phyloP scores from a whole-genome alignment of 1,140 invertebrate species.

The Trissolcus basalis region DNA sequence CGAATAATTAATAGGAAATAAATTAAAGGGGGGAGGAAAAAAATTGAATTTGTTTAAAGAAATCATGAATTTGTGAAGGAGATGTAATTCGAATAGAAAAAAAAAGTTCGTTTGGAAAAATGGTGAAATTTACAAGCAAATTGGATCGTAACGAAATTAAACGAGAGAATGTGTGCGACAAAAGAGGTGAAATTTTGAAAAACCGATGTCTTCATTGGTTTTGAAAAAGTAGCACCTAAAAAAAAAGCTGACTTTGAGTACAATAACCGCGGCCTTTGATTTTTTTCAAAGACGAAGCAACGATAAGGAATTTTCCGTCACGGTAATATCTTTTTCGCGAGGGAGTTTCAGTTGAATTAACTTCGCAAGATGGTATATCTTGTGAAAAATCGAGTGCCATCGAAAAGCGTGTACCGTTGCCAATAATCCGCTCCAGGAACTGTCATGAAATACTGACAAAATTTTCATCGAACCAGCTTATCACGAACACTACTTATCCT shows the following conservation, averaged over 20 bases:
- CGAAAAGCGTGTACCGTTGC: constrained; percentile 19
- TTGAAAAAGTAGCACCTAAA: too few relatives aligned
- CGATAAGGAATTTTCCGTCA: constrained; percentile 70
- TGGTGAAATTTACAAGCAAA: too few relatives aligned
- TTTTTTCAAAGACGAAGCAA: constrained; percentile 53
- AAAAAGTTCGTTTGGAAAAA: too few relatives aligned
- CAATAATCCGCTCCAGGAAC: constrained; percentile 15
- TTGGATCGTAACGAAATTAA: too few relatives aligned
- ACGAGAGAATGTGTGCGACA: too few relatives aligned
- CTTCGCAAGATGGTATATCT: constrained; percentile 11
- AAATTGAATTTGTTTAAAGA: too few relatives aligned
- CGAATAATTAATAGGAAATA: constrained; percentile 5
- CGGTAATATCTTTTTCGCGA: constrained; percentile 50
- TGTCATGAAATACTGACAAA: constrained; percentile 24
- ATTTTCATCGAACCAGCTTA: constrained; percentile 28
- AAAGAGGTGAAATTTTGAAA: too few relatives aligned
- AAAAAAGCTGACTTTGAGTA: too few relatives aligned
- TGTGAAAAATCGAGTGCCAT: constrained; percentile 19
- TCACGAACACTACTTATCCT: constrained; percentile 5
- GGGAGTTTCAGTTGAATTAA: constrained; percentile 41
- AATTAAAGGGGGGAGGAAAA: too few relatives aligned
- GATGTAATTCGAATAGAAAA: too few relatives aligned
- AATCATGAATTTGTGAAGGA: too few relatives aligned
- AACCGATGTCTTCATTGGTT: too few relatives aligned
- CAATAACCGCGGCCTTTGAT: constrained; percentile 58